Evolutionary conservation across 2,113 vertebrate species (phyloP).

Genomic region (Stictonetta naevosa): DNA sequence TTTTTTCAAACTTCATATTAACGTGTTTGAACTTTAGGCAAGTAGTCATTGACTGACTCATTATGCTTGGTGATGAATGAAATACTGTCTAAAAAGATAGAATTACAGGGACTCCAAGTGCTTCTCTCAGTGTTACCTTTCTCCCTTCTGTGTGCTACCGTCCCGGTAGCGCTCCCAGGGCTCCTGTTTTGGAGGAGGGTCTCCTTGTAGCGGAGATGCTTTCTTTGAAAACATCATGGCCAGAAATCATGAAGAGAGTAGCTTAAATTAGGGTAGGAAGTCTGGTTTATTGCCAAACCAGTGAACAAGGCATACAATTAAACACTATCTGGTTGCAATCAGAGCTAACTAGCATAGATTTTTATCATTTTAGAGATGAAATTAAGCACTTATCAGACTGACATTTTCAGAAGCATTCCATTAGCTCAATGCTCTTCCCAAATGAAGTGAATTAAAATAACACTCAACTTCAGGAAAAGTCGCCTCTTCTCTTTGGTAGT

Average conservation of each 20-base stretch:
- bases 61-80: background rate
- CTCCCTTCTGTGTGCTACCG: background rate
- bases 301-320: background rate
- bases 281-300: background rate
- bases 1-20: slow-evolving; percentile 37
- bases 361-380: background rate
- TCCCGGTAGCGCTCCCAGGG: background rate
- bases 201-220: background rate
- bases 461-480: background rate
- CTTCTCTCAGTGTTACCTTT: background rate
- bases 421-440: background rate
- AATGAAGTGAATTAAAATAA: background rate
- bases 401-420: background rate
- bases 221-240: background rate
- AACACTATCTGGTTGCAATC: background rate
- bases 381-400: background rate
- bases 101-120: background rate
- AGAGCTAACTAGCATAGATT: background rate
- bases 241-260: background rate
- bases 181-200: background rate
- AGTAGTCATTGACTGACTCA: background rate
- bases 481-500: background rate
- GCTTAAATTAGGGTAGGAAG: background rate
- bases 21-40: slow-evolving; percentile 8
- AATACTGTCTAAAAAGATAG: background rate